Evolutionary conservation across 1,140 invertebrate genomes (phyloP), one percentile per base, ranked within the genome.

Genomic region (Caenorhabditis remanei): DNA sequence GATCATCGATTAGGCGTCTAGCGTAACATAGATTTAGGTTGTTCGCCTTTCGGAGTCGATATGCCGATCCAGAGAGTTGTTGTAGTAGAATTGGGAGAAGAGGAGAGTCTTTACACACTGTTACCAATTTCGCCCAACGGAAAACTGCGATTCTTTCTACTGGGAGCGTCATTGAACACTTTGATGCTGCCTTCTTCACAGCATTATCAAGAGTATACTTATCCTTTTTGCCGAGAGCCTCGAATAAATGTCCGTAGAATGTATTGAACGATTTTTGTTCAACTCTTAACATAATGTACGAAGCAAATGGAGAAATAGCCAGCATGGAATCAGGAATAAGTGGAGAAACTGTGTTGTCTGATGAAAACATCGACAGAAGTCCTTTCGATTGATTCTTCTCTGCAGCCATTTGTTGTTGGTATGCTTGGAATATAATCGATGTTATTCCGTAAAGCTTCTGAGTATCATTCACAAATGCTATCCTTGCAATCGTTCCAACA

Each of bases 221-320:
- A 3, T 88, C 87, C 53, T 88, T 88, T 84, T 88, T 88, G 46
- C 67, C 67, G 16, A 88, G 83, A 43, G 53, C 53, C 43, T 88
- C 87, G 65, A 46, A 85, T 21, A 88, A 58, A 19, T 48, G 43
- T 32, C 61, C 46, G 61, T 85, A 82, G 40, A 88, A 88, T 6
- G 84, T 53, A 19, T 71, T 63, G 65, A 55, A 85, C 21, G 87
- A 65, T 19, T 75, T 61, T 14, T 79, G 50, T 46, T 88, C 87
- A 4, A 88, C 84, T 11, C 50, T 19, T 11, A 88, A 84, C 50
- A 85, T 65, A 6, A 85, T 40, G 24, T 83, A 88, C 13, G 87
- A 86, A 7, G 87, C 65, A 65, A 85, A 88, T 13, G 75, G 67
- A 50, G 83, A 85, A 53, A 88, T 46, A 11, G 83, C 11, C 9